Evolutionary conservation across 37 sponge, comb jelly and placozoan genomes (phyloP), one percentile per base, ranked within the genome.

Genomic region (Bolinopsis microptera): DNA sequence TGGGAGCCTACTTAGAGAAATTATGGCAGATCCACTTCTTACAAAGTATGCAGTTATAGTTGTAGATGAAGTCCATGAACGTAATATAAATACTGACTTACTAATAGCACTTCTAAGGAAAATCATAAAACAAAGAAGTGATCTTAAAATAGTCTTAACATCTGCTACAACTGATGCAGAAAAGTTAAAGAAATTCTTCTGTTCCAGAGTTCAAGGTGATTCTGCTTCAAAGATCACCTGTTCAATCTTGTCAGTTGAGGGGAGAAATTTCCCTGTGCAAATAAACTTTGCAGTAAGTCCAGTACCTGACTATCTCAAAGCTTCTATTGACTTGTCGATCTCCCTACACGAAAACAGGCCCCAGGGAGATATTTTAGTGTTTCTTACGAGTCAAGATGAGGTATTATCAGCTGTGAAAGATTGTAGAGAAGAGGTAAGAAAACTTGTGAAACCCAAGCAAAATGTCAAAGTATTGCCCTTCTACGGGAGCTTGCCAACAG

Each of bases 151-250:
- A 30, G 97, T 99, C 18, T 72, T 99, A 1, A 95, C 99, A 2
- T 97, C 97, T 8, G 97, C 99, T 33, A 99, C 99, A 13, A 93
- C 97, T 24, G 99, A 99, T 97, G 97, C 99, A 68, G 96, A 98
- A 94, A 97, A 95, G 72, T 96, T 96, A 77, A 96, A 95, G 93
- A 69, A 92, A 18, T 99, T 97, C 96, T 99, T 96, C 95, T 96
- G 97, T 93, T 94, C 95, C 32, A 97, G 97, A 93, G 76, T 94
- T 1, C 94, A 96, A 16, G 92, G 75, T 92, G 95, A 94, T 38
- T 69, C 72, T 16, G 41, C 0, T 41, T 23, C 34, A 3, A 86
- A n/a, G 0, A 21, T 86, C 13, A 86, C n/a, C 25, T 86, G 90
- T 18, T 76, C 94, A 32, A 97, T 97, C 35, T 39, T 98, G 83